Conservation (phyloP, 2,888 invertebrate species). For the Pterobdella sp. region DNA sequence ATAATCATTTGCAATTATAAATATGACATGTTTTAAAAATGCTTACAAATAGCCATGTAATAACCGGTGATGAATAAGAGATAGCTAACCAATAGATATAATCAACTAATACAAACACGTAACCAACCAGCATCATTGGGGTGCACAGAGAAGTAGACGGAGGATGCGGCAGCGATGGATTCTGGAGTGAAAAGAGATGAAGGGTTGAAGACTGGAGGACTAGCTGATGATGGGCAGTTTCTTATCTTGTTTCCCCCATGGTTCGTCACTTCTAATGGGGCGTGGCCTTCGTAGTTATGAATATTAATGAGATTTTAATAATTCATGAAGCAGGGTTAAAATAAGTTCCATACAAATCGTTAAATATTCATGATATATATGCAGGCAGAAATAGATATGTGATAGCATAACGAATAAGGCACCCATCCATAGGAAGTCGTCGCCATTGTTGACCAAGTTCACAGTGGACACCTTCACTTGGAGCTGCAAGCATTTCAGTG, state of each 20-base stretch:
- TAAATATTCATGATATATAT: too few species aligned
- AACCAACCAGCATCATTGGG: neutral
- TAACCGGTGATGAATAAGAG: too few species aligned
- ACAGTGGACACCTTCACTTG: conserved; percentile 19
- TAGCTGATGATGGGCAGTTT: neutral
- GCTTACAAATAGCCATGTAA: too few species aligned
- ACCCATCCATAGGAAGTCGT: conserved; percentile 31
- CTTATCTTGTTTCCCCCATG: neutral
- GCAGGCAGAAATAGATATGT: neutral
- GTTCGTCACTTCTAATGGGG: conserved; percentile 20
- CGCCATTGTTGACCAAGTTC: conserved; percentile 26
- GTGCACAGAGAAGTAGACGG: neutral
- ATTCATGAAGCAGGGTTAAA: neutral
- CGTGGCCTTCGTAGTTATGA: neutral
- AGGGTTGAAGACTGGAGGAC: neutral
- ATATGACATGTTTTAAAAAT: too few species aligned
- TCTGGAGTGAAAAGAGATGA: neutral
- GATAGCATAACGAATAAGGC: neutral
- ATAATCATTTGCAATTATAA: too few species aligned
- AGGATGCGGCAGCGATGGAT: neutral
- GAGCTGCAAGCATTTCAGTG: neutral
- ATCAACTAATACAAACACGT: neutral
- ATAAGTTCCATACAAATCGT: too few species aligned
- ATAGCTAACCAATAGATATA: neutral
- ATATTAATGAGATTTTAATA: neutral